Evolutionary conservation across 1,140 invertebrate species (phyloP), one percentile per base, ranked within the genome.

Genomic region (Diuraphis noxia): DNA sequence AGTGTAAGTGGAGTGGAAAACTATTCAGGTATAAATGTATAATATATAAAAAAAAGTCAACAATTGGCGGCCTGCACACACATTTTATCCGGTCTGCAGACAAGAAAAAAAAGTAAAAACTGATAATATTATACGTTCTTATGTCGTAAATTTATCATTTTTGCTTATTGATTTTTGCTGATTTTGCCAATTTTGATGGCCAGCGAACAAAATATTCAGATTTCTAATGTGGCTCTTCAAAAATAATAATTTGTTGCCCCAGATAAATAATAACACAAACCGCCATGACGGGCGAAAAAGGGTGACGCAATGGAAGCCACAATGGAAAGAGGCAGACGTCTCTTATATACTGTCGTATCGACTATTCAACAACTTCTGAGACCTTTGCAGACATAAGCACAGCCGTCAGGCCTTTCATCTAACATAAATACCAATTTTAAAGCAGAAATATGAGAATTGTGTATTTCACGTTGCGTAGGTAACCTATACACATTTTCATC

Each of bases 261-360:
- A n/a, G n/a, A 10, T 41, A 43, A 34, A 46, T 49, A 90, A 77
- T 90, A 90, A 49, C 63, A 77, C 88, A 46, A 21, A 56, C 56
- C 9, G 23, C 21, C 8, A 23, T 40, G 38, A 25, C 56, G 63
- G 7, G 36, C 63, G 0, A 46, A 72, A 41, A 81, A 46, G 40
- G n/a, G 40, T 30, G 88, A 79, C 41, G 63, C n/a, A 46, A 40
- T 43, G 21, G 30, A 19, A 23, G 9, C 25, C 25, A 88, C 63
- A 90, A 90, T 90, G n/a, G 30, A 36, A 79, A 79, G 41, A 46
- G 52, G 88, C 38, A 79, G 40, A 90, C 63, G 41, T 89, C 88
- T 89, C 56, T 63, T n/a, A n/a, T n/a, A n/a, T n/a, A 46, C 38
- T 63, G 63, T 49, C 41, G 30, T 90, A 90, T 90, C 88, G 88